phyloP scores from a whole-genome alignment of 2,113 vertebrate genomes.

The Anseranas semipalmata region DNA sequence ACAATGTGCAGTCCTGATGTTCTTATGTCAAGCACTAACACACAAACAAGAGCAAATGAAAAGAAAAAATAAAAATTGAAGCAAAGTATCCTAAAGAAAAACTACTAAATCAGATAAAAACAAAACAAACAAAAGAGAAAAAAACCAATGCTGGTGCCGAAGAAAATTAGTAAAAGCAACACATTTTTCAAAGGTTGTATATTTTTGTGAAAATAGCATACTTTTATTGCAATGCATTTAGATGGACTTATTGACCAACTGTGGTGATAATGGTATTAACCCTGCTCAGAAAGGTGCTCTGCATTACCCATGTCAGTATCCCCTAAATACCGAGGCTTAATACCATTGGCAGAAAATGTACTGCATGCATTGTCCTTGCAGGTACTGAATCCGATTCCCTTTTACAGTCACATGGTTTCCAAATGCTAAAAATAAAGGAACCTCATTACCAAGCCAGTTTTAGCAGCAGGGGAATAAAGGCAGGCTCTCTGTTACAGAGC shows the following conservation, averaged over 20 bases:
- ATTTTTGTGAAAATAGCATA: background rate
- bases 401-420: background rate
- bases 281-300: background rate
- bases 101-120: background rate
- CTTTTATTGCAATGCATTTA: background rate
- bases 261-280: background rate
- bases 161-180: background rate
- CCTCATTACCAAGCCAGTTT: background rate
- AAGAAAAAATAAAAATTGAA: background rate
- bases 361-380: background rate
- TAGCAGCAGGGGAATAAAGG: background rate
- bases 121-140: background rate
- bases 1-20: background rate
- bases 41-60: background rate
- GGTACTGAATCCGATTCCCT: background rate
- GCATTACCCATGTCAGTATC: background rate
- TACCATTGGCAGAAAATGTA: background rate
- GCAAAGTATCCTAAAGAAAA: background rate
- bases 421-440: background rate
- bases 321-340: background rate
- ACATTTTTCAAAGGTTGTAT: background rate
- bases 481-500: background rate
- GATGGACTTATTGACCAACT: background rate
- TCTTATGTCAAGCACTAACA: background rate
- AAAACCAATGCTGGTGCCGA: background rate